Conservation (phyloP, 2,888 invertebrate species). For the Pristionchus arcanus region DNA sequence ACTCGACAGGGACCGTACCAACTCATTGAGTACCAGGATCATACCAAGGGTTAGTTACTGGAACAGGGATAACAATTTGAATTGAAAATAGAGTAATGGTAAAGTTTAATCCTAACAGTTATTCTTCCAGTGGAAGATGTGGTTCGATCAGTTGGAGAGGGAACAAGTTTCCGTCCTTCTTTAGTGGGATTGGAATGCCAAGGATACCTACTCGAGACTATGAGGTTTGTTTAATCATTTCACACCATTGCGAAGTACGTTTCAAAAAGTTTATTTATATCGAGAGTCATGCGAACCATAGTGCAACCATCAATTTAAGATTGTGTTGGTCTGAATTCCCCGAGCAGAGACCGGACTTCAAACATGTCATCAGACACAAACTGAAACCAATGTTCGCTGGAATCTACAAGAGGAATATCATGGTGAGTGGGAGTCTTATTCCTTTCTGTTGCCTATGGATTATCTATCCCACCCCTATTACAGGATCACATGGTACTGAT, state of each 20-base stretch:
- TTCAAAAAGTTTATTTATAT: no score
- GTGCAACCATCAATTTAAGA: background rate
- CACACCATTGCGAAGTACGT: no score
- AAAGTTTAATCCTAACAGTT: background rate
- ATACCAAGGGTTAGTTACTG: background rate
- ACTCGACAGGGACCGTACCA: slow-evolving; percentile 92
- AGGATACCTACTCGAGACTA: slow-evolving; percentile 89
- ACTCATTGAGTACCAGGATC: slow-evolving; percentile 58
- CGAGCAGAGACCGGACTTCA: slow-evolving; percentile 87
- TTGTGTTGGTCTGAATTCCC: slow-evolving; percentile 89
- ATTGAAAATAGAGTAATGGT: background rate
- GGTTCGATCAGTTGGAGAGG: slow-evolving; percentile 61
- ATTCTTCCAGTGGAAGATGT: slow-evolving; percentile 50
- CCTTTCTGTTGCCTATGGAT: background rate
- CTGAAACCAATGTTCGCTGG: slow-evolving; percentile 86
- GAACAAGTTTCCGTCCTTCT: slow-evolving; percentile 83
- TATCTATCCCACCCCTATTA: background rate
- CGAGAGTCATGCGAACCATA: no score
- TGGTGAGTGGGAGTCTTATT: slow-evolving; percentile 61
- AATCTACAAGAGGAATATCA: slow-evolving; percentile 78
- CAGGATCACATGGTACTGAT: slow-evolving; percentile 97
- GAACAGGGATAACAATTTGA: background rate
- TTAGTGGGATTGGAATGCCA: slow-evolving; percentile 87
- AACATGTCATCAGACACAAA: slow-evolving; percentile 85
- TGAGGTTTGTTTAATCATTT: slow-evolving; percentile 82